Base-by-base conservation (phyloP, 1,140 invertebrate genomes). In the Papilio helenus region DNA sequence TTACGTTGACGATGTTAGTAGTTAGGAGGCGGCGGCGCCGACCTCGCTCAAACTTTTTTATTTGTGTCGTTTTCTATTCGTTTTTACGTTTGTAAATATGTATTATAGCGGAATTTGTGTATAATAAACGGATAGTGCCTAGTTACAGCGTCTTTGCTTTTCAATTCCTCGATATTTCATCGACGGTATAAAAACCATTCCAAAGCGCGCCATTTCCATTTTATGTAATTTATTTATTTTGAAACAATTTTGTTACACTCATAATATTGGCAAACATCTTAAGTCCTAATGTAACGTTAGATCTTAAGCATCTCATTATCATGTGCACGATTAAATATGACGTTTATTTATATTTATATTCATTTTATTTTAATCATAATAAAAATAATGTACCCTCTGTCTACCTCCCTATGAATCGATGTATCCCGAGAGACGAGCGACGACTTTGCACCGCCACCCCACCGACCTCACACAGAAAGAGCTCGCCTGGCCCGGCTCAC, bases 21-120 rank as follows among this genome's bases (percentile, higher is more conserved):
- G 79, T 79, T 76, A 61, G 80, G 81, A 81, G 88, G 81, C 86
- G 88, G 88, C 84, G 81, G 88, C 79, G 85, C 84, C 85, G 84
- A 82, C 81, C 87, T 93, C 46, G 91, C 92, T 94, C 92, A 93
- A 92, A 90, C 91, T 94, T 93, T 92, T 93, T 46, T 90, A 92
- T 90, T 84, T 88, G 90, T 93, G 89, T 91, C 90, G 90, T 89
- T 93, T 85, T 92, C 86, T 81, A 90, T 93, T 93, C 89, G 91
- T 94, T 93, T 93, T 90, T 94, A 94, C 87, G 87, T 94, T 94
- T 94, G 93, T 94, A 94, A 93, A 94, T 94, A 94, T 94, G 93
- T 94, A 94, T 93, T 91, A 94, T 94, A 94, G 93, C 90, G 92
- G 91, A 94, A 93, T 91, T 91, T 94, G 88, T 92, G 90, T 92